Conservation (phyloP, 2,888 invertebrate genomes). For the Augochlorella aurata region DNA sequence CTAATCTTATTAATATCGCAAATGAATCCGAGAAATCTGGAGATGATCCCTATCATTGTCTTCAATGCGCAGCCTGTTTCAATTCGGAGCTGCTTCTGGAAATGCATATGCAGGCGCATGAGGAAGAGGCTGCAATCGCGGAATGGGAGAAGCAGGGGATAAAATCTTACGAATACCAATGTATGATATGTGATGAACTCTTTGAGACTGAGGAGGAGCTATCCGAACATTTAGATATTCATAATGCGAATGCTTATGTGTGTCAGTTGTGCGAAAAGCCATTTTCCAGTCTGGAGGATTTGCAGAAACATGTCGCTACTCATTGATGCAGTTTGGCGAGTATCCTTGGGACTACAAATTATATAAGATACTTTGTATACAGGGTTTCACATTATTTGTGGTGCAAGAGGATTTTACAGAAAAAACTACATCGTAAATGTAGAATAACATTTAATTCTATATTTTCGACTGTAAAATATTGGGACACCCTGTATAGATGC, state of each 20-base stretch:
- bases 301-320: slow-evolving; percentile 77
- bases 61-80: slow-evolving; percentile 73
- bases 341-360: neutral
- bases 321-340: slow-evolving; percentile 67
- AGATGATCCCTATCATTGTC: slow-evolving; percentile 67
- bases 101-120: slow-evolving; percentile 78
- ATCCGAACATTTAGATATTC: slow-evolving; percentile 75
- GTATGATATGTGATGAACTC: slow-evolving; percentile 75
- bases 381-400: neutral
- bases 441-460: neutral
- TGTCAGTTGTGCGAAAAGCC: slow-evolving; percentile 78
- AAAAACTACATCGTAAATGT: neutral
- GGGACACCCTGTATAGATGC: neutral
- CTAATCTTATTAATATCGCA: slow-evolving; percentile 74
- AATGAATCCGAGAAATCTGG: slow-evolving; percentile 54
- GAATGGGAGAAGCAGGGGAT: slow-evolving; percentile 76
- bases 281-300: slow-evolving; percentile 74
- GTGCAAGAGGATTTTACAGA: neutral
- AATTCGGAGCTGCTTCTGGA: slow-evolving; percentile 74
- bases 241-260: slow-evolving; percentile 74
- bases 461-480: neutral
- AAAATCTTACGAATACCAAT: slow-evolving; percentile 67
- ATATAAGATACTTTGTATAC: neutral
- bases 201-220: slow-evolving; percentile 73
- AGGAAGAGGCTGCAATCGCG: slow-evolving; percentile 76